These are phyloP conservation scores for Athetis lepigone DNA, from an alignment of 2,888 invertebrate species.

Conservation along the genomic window DNA sequence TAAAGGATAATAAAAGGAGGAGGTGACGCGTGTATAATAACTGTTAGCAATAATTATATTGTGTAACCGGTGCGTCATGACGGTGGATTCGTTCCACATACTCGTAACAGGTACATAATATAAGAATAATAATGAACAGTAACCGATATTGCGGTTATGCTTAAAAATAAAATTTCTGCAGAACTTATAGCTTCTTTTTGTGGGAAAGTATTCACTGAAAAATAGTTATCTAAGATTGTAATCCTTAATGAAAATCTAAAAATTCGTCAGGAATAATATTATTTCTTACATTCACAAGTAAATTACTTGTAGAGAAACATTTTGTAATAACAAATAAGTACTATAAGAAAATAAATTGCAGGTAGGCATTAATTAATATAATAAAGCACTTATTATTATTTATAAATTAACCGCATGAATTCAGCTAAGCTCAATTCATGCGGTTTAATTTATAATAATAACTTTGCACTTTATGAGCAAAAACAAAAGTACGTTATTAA, in stretches of 20 bases:
- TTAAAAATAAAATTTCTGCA: too few relatives aligned
- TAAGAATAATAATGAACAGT: not conserved
- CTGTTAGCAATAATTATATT: slow-evolving; percentile 46
- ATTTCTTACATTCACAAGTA: too few relatives aligned
- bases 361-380: not conserved
- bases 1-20: slow-evolving; percentile 21
- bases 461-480: slow-evolving; percentile 16
- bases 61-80: slow-evolving; percentile 48
- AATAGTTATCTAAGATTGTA: too few relatives aligned
- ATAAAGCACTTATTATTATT: not conserved
- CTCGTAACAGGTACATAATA: not conserved
- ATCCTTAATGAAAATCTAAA: too few relatives aligned
- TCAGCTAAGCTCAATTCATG: too few relatives aligned
- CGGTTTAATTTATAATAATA: too few relatives aligned
- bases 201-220: too few relatives aligned
- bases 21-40: slow-evolving; percentile 52
- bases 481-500: slow-evolving; percentile 40
- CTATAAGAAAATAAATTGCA: slow-evolving; percentile 2
- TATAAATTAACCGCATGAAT: slow-evolving; percentile 13
- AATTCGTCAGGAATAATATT: too few relatives aligned
- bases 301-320: not conserved
- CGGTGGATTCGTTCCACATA: slow-evolving; percentile 33
- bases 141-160: not conserved
- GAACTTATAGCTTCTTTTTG: too few relatives aligned
- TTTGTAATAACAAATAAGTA: not conserved